Percentiles rank a stretch among this genome's conserved stretches.
These are phyloP conservation scores for Heliornis fulica DNA, from an alignment of 2,113 vertebrate genomes.

Conservation along the genomic window DNA sequence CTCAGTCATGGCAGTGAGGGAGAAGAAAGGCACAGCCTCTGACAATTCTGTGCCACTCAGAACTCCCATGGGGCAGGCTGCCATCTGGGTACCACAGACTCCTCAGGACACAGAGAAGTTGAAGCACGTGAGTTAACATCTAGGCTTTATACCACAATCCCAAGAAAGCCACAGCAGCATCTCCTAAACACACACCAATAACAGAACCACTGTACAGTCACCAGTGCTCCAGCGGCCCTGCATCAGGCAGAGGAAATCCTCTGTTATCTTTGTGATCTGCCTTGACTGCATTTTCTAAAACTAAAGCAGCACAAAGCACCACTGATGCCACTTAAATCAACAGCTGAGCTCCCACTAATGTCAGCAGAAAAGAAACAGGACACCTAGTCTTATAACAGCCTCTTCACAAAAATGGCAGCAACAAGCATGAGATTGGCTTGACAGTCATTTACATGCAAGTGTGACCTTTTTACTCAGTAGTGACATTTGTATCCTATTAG, in stretches of 20 bases:
- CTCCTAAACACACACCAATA: not conserved
- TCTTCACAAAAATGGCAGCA: conserved; percentile 10
- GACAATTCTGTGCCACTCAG: not conserved
- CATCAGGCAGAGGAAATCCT: not conserved
- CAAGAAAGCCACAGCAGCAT: not conserved
- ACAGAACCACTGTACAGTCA: rapidly evolving
- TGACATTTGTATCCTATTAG: conserved; percentile 73
- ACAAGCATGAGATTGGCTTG: not conserved
- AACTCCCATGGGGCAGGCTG: not conserved
- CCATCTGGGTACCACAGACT: rapidly evolving
- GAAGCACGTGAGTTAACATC: not conserved
- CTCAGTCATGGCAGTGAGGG: rapidly evolving
- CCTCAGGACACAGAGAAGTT: not conserved
- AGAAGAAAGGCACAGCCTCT: not conserved
- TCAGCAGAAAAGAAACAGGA: not conserved
- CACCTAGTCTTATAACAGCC: not conserved
- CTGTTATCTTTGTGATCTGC: not conserved
- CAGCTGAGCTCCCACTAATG: not conserved
- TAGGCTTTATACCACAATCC: not conserved
- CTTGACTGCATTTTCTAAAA: not conserved
- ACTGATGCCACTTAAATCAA: not conserved
- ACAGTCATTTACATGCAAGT: conserved; percentile 59
- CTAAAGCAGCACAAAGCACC: not conserved
- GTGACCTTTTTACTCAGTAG: conserved; percentile 34
- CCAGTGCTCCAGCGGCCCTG: not conserved